Percentiles rank a stretch among this genome's conserved stretches.
These are phyloP conservation scores for Vireo altiloquus DNA, from an alignment of 2,113 vertebrate species.

Conservation along the genomic window DNA sequence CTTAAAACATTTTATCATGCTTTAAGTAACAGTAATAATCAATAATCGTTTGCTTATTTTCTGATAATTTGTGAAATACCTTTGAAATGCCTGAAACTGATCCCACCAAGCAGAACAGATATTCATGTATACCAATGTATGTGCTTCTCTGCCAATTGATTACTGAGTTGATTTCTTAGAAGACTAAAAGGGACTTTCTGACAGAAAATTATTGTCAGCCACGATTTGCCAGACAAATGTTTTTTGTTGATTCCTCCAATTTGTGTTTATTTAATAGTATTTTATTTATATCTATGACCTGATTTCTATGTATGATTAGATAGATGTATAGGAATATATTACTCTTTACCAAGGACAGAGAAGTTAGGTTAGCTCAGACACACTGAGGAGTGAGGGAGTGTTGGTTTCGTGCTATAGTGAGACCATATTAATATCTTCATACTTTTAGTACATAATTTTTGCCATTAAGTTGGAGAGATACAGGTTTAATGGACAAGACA, in stretches of 20 bases:
- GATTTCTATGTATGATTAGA: background rate
- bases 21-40: background rate
- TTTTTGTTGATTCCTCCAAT: background rate
- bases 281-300: background rate
- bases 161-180: background rate
- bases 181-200: background rate
- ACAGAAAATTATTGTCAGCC: background rate
- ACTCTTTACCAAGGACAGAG: background rate
- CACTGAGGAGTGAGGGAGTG: background rate
- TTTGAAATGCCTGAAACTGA: background rate
- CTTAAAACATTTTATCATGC: background rate
- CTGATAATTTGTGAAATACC: background rate
- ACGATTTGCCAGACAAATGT: background rate
- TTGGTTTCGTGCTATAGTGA: background rate
- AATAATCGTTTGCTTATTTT: background rate
- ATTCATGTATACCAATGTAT: background rate
- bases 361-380: background rate
- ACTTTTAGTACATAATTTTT: background rate
- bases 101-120: background rate
- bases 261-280: background rate
- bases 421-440: background rate
- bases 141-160: background rate
- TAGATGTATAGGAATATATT: background rate
- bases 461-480: background rate
- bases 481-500: background rate